Evolutionary conservation across 2,888 invertebrate genomes (phyloP).

Genomic region (Octonoba sinensis): DNA sequence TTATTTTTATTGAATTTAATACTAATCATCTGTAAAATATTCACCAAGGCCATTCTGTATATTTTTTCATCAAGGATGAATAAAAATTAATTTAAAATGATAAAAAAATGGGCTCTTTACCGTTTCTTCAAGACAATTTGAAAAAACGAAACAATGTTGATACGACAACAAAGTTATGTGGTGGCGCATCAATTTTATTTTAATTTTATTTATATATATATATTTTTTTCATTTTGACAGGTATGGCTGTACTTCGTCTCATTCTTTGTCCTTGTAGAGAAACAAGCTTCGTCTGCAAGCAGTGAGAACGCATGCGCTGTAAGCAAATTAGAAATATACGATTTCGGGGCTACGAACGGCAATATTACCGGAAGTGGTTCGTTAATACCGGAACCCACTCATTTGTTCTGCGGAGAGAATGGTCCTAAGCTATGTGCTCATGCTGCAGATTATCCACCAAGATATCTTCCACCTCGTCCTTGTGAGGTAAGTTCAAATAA

Average conservation of each 20-base stretch:
- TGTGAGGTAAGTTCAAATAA: conserved; percentile 64
- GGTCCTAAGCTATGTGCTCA: conserved; percentile 67
- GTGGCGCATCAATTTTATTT: no score
- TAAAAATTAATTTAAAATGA: no score
- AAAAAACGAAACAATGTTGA: no score
- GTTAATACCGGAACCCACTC: conserved; percentile 72
- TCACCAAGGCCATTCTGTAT: no score
- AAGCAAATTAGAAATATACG: conserved; percentile 65
- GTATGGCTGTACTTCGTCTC: conserved; percentile 91
- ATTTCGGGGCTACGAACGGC: conserved; percentile 23
- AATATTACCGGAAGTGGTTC: conserved; percentile 28
- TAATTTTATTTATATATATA: no score
- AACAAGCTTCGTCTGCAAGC: conserved; percentile 68
- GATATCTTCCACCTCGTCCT: conserved; percentile 67
- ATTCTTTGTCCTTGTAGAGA: conserved; percentile 79
- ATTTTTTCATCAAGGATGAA: no score
- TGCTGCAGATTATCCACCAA: conserved; percentile 66
- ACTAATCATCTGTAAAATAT: no score
- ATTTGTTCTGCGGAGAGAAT: conserved; percentile 74
- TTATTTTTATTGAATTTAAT: no score
- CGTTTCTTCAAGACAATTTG: no score
- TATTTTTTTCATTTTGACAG: no score
- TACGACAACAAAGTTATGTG: no score
- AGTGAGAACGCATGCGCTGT: conserved; percentile 62
- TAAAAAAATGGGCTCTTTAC: no score